phyloP scores from a whole-genome alignment of 1,140 invertebrate species.

The Leptinotarsa texana region DNA sequence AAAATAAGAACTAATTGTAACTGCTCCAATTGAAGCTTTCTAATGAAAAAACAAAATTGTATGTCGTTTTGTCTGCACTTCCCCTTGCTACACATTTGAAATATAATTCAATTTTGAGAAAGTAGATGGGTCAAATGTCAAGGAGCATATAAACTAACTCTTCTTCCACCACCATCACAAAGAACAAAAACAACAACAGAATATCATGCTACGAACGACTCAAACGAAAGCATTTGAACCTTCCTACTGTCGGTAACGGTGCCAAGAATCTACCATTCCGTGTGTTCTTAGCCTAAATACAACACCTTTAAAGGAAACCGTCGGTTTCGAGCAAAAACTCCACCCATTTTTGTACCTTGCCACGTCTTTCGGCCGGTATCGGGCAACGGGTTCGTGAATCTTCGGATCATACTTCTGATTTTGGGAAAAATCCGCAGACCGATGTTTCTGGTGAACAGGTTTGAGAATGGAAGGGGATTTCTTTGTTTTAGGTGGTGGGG shows the following conservation, averaged over 20 bases:
- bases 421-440: conserved; percentile 36
- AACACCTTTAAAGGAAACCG: conserved; percentile 77
- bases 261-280: conserved; percentile 11
- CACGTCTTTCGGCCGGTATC: conserved; percentile 68
- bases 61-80: too few species aligned
- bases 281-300: conserved; percentile 41
- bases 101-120: too few species aligned
- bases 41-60: too few species aligned
- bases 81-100: too few species aligned
- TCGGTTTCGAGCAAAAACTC: conserved; percentile 61
- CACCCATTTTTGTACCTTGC: conserved; percentile 57
- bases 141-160: too few species aligned
- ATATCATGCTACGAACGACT: background rate
- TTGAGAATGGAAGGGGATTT: conserved; percentile 65
- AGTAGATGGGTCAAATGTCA: too few species aligned
- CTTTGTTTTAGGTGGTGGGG: conserved; percentile 53
- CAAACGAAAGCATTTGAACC: conserved; percentile 16
- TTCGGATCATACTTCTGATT: conserved; percentile 74
- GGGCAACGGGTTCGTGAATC: conserved; percentile 73
- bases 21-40: too few species aligned
- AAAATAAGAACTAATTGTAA: too few species aligned
- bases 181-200: background rate
- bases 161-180: background rate
- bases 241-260: conserved; percentile 15
- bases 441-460: conserved; percentile 51